Evolutionary conservation across 2,797 vertebrate genomes (phyloP), one percentile per base, ranked within the genome.

Genomic region (Sebastiscus tertius): DNA sequence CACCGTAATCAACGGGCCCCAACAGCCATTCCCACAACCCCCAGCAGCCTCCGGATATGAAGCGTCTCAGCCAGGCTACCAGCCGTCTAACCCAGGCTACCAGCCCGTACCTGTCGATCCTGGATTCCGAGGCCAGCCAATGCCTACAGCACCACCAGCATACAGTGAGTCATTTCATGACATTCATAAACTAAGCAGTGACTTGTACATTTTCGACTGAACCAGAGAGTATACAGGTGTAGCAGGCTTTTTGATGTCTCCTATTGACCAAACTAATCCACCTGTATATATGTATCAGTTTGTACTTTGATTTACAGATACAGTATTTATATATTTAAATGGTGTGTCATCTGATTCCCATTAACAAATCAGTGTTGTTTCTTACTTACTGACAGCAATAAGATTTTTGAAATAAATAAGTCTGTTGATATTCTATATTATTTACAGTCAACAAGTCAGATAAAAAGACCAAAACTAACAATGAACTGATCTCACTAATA

Each of bases 1-100:
- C 11, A 65, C 70, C n/a, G 68, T 82, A 33, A 22, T 86, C 42
- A 58, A 69, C 6, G 12, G 2, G 46, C 62, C 89, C 22, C 86
- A 76, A 62, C 87, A 89, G 22, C 83, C 82, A 0, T 24, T 42
- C 39, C 39, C 39, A 42, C 39, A 42, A 5, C 3, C 8, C 56
- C 3, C 67, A 42, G 13, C 20, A 52, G 18, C 67, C 1, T 16
- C 20, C 2, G 71, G 59, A 24, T 27, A 69, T 24, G 79, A 81
- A 20, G 72, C 11, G 0, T n/a, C 64, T 1, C 81, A 89, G 60
- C 90, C 92, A 6, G 87, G 62, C 3, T 96, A 95, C 85, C 80
- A 81, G n/a, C 75, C 11, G 0, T n/a, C 64, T 1, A 80, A 89
- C 60, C 90, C 92, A 6, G 87, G 62, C 3, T 96, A 95, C 85